phyloP scores from a whole-genome alignment of 2,888 invertebrate species.

The Drosophila conformis region DNA sequence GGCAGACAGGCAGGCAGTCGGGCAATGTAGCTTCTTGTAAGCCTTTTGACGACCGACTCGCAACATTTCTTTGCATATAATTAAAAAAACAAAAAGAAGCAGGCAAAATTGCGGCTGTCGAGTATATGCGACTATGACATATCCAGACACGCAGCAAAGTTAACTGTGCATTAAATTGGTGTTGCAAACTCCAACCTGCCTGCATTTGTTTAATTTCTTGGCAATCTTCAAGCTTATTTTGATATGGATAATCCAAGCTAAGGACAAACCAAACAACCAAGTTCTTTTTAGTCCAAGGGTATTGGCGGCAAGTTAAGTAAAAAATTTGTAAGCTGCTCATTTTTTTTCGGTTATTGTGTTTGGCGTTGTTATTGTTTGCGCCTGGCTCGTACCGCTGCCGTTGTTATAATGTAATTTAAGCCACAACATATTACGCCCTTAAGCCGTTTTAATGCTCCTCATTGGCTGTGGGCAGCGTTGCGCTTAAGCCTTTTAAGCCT shows the following conservation, averaged over 20 bases:
- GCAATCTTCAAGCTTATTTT: not conserved
- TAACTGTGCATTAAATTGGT: not conserved
- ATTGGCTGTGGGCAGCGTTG: slow-evolving; percentile 59
- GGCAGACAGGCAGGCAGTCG: not conserved
- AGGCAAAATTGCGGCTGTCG: not conserved
- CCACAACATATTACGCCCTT: slow-evolving; percentile 76
- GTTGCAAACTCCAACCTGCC: not conserved
- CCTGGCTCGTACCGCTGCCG: slow-evolving; percentile 20
- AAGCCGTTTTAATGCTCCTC: slow-evolving; percentile 74
- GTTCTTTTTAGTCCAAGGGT: slow-evolving; percentile 14
- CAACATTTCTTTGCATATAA: slow-evolving; percentile 76
- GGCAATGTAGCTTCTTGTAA: slow-evolving; percentile 40
- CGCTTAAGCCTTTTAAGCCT: slow-evolving; percentile 64
- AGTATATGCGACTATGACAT: slow-evolving; percentile 15
- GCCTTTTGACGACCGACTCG: slow-evolving; percentile 70
- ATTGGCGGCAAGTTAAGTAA: slow-evolving; percentile 34
- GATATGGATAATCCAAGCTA: not conserved
- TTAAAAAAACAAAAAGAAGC: slow-evolving; percentile 55
- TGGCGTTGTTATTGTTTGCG: slow-evolving; percentile 55
- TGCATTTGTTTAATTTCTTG: not conserved
- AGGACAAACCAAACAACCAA: not conserved
- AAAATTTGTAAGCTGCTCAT: slow-evolving; percentile 42
- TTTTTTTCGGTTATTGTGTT: slow-evolving; percentile 49
- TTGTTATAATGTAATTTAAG: slow-evolving; percentile 70
- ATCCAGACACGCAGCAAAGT: not conserved